Conservation (phyloP, 2,888 invertebrate genomes). For the Ditylenchus weischeri region DNA sequence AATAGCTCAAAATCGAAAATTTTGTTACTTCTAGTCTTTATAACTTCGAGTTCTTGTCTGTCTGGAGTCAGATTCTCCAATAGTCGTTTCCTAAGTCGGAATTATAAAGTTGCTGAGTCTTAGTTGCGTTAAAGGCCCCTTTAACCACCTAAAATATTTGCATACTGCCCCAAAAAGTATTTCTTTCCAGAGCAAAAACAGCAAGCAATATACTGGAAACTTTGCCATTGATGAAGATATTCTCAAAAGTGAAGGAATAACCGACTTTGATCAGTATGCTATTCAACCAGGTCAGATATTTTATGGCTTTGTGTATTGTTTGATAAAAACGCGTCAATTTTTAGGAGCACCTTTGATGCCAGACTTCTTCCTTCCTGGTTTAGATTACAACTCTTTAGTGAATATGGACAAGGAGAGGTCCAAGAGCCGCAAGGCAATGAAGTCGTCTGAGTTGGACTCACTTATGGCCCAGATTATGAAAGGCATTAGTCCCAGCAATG, state of each 20-base stretch:
- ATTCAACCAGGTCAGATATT: conserved; percentile 12
- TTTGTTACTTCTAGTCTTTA: too few species aligned
- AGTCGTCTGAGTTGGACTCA: conserved; percentile 1
- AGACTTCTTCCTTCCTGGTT: conserved; percentile 76
- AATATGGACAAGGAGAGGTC: not conserved
- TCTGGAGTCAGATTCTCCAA: too few species aligned
- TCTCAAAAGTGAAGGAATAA: conserved; percentile 74
- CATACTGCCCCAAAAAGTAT: too few species aligned
- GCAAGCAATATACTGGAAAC: conserved; percentile 76
- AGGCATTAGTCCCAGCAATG: not conserved
- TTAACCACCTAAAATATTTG: too few species aligned
- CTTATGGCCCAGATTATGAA: not conserved
- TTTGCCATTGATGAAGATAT: conserved; percentile 90
- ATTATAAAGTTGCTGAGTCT: too few species aligned
- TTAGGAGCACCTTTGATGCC: conserved; percentile 70
- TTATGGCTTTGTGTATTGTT: not conserved
- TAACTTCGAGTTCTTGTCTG: too few species aligned
- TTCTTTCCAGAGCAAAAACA: conserved; percentile 67
- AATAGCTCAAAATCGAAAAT: too few species aligned
- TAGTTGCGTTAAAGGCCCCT: too few species aligned
- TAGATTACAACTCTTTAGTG: conserved; percentile 15
- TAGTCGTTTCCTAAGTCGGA: too few species aligned
- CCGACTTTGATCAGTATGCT: conserved; percentile 75
- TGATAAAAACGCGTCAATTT: conserved; percentile 11
- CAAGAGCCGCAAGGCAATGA: conserved; percentile 4